Percentiles rank a stretch among this genome's conserved stretches.
phyloP scores from a whole-genome alignment of 2,113 vertebrate genomes.

The Strix aluco region DNA sequence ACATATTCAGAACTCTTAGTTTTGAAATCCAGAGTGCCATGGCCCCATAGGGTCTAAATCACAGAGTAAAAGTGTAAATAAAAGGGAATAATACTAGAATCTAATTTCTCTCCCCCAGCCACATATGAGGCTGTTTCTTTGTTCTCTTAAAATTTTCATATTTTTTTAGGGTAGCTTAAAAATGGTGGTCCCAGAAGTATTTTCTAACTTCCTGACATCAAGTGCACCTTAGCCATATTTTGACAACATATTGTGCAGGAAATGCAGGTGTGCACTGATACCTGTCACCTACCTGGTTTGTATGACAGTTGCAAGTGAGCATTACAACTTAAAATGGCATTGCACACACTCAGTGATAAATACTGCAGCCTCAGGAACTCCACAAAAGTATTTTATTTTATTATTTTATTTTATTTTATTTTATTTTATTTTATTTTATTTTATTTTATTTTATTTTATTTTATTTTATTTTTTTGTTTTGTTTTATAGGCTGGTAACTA shows the following conservation, averaged over 20 bases:
- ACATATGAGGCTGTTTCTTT: background rate
- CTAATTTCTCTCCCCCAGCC: background rate
- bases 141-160: background rate
- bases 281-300: background rate
- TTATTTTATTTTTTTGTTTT: too few species aligned
- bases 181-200: background rate
- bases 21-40: background rate
- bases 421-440: too few species aligned
- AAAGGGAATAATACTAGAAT: background rate
- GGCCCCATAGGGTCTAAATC: background rate
- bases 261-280: fast-evolving
- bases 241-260: background rate
- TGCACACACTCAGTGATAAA: background rate
- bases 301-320: background rate
- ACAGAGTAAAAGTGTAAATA: background rate
- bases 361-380: background rate
- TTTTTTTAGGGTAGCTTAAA: background rate
- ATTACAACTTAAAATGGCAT: background rate
- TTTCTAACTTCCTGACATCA: background rate
- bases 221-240: background rate
- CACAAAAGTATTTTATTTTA: background rate
- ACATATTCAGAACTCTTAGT: background rate
- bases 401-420: too few species aligned
- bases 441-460: too few species aligned
- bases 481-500: background rate